A percentile compares a stretch with the other conserved stretches of the same genome.
Evolutionary conservation across 1,140 invertebrate genomes (phyloP).

Genomic region (Penaeus japonicus): DNA sequence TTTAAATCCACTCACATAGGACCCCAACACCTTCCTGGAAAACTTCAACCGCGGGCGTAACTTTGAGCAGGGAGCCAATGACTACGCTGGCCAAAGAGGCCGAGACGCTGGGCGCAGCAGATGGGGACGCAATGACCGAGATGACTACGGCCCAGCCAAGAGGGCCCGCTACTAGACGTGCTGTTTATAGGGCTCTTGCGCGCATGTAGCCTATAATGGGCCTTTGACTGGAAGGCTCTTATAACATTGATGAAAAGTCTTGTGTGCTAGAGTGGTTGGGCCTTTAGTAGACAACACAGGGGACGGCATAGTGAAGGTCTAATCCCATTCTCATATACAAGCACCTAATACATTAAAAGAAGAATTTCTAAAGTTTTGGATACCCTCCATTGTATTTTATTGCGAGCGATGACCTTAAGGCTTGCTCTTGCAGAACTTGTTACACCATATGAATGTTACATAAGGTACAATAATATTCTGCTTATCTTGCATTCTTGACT

Average conservation of each 20-base stretch:
- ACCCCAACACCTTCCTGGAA: constrained; percentile 56
- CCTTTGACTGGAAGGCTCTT: not conserved
- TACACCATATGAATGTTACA: not conserved
- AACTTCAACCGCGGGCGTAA: constrained; percentile 57
- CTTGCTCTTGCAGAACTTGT: not conserved
- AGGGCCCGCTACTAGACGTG: constrained; percentile 54
- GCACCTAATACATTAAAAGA: constrained; percentile 2
- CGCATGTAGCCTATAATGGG: not conserved
- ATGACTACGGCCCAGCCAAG: constrained; percentile 57
- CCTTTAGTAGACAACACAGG: not conserved
- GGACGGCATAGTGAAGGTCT: not conserved
- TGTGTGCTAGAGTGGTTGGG: not conserved
- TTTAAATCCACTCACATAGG: constrained; percentile 53
- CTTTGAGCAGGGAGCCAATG: constrained; percentile 50
- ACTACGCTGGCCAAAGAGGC: constrained; percentile 52
- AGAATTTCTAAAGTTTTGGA: not conserved
- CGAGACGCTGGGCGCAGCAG: constrained; percentile 51
- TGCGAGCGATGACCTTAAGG: constrained; percentile 2
- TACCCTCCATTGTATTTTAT: constrained; percentile 31
- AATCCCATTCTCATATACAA: not conserved
- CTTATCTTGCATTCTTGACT: no score
- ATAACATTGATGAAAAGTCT: not conserved
- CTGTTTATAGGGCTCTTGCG: not conserved
- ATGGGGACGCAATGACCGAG: constrained; percentile 53
- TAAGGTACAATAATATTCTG: not conserved